Evolutionary conservation across 2,113 vertebrate genomes (phyloP).

Genomic region (Stegostoma tigrinum): DNA sequence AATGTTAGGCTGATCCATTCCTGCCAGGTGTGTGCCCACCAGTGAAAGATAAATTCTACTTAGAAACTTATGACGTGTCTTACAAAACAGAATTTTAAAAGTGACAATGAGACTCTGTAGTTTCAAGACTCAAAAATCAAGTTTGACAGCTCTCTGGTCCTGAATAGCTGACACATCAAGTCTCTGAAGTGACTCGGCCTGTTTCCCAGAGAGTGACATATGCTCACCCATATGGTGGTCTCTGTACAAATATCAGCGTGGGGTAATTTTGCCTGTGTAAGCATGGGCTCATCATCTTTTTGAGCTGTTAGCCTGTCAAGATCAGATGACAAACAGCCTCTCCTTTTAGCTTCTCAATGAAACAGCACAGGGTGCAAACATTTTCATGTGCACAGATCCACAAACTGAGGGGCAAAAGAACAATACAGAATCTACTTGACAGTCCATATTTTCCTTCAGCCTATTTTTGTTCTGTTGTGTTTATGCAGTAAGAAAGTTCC

Average conservation of each 20-base stretch:
- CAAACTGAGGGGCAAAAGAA: neutral
- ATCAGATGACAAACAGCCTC: constrained; percentile 17
- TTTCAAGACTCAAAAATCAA: constrained; percentile 4
- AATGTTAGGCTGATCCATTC: neutral
- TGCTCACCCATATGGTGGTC: constrained; percentile 35
- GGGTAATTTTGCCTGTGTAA: constrained; percentile 28
- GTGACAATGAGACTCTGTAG: neutral
- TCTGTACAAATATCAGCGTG: neutral
- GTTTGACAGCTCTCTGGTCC: neutral
- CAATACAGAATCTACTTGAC: neutral
- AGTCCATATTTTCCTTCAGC: neutral
- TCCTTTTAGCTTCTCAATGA: neutral
- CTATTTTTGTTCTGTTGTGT: neutral
- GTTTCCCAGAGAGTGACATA: constrained; percentile 4
- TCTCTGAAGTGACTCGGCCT: neutral
- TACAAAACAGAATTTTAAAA: neutral
- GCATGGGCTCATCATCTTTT: constrained; percentile 17
- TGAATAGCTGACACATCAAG: neutral
- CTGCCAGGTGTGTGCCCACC: neutral
- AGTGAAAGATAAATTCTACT: neutral
- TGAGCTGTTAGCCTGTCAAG: constrained; percentile 23
- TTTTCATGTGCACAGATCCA: neutral
- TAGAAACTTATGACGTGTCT: neutral
- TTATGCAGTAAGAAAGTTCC: neutral
- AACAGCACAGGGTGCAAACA: neutral